Conservation (phyloP, 2,797 vertebrate genomes). For the Leucoraja ocellata region DNA sequence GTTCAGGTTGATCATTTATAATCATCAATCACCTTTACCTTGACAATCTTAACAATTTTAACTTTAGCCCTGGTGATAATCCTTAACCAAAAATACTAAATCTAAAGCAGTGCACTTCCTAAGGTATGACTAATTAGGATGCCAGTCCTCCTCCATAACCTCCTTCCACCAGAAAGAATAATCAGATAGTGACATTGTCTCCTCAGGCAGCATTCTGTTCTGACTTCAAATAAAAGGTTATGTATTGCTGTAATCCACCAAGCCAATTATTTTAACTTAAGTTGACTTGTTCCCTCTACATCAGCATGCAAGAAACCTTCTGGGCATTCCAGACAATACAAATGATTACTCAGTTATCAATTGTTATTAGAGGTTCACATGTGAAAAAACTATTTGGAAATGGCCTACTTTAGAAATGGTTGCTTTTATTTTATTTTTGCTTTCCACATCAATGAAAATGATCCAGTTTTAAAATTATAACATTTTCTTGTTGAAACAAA, state of each 20-base stretch:
- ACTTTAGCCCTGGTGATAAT: neutral
- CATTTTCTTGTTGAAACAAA: neutral
- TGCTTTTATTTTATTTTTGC: too few species aligned
- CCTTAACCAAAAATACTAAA: neutral
- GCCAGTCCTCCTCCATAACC: neutral
- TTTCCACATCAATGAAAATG: neutral
- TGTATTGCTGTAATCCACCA: neutral
- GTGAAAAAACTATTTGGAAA: neutral
- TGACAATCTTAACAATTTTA: neutral
- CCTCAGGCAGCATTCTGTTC: neutral
- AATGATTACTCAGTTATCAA: neutral
- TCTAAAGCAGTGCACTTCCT: neutral
- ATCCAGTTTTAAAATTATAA: neutral
- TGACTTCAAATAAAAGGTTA: neutral
- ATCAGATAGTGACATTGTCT: neutral
- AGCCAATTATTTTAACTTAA: constrained; percentile 15
- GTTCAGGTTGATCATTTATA: too few species aligned
- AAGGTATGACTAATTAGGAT: neutral
- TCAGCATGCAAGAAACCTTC: neutral
- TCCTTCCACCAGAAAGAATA: neutral
- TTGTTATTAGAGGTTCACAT: neutral
- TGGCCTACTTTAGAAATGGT: neutral
- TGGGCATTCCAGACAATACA: neutral
- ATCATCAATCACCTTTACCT: neutral
- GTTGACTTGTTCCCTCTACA: neutral